Evolutionary conservation across 1,140 invertebrate species (phyloP).

Genomic region (Cheumatopsyche charites): DNA sequence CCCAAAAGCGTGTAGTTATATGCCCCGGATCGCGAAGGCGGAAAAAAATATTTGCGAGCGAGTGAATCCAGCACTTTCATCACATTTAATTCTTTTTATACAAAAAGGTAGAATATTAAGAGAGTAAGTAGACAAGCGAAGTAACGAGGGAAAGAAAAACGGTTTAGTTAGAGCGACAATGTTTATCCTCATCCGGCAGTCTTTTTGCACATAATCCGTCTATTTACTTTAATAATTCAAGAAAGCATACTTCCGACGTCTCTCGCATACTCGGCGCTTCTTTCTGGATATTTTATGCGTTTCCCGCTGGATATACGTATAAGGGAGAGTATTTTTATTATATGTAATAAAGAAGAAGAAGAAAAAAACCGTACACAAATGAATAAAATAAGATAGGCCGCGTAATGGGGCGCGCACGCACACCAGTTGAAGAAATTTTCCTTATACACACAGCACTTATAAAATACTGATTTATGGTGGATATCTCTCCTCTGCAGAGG

Average conservation of each 20-base stretch:
- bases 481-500: constrained; percentile 14
- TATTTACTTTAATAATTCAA: constrained; percentile 17
- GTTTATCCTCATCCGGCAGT: neutral
- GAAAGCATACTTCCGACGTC: constrained; percentile 16
- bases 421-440: neutral
- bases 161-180: too few relatives aligned
- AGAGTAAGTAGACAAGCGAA: too few relatives aligned
- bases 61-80: too few relatives aligned
- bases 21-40: too few relatives aligned
- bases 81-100: too few relatives aligned
- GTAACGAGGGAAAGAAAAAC: neutral
- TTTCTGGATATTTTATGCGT: constrained; percentile 12
- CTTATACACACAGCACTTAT: constrained; percentile 3
- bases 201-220: constrained; percentile 17
- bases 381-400: neutral
- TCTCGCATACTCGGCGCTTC: neutral
- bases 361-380: neutral
- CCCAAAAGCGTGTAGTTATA: too few relatives aligned
- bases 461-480: constrained; percentile 20
- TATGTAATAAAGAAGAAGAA: too few relatives aligned
- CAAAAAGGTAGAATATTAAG: too few relatives aligned
- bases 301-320: neutral
- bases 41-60: too few relatives aligned
- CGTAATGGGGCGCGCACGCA: neutral
- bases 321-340: too few relatives aligned